Evolutionary conservation across 1,140 invertebrate species (phyloP).

Genomic region (Pseudomyrmex sp.): DNA sequence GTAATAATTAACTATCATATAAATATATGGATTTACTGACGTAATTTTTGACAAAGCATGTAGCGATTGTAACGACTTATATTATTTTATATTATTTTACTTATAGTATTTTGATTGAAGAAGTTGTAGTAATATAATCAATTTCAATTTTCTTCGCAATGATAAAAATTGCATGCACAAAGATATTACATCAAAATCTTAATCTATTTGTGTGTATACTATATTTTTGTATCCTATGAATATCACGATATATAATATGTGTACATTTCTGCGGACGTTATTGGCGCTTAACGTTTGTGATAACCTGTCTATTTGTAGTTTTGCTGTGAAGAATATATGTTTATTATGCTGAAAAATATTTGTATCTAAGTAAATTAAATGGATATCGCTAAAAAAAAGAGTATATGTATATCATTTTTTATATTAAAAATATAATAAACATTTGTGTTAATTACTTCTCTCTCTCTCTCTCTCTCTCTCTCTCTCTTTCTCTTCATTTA

Average conservation of each 20-base stretch:
- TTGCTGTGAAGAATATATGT: conserved; percentile 15
- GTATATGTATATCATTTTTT: conserved; percentile 58
- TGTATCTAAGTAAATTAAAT: conserved; percentile 72
- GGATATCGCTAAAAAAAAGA: conserved; percentile 16
- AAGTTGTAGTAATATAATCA: too few relatives aligned
- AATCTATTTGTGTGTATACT: conserved; percentile 16
- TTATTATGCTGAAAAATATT: conserved; percentile 34
- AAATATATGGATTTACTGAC: conserved; percentile 29
- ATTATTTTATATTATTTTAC: too few relatives aligned
- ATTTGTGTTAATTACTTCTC: conserved; percentile 13
- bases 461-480: conserved; percentile 22
- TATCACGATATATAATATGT: background rate
- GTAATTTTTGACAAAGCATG: background rate
- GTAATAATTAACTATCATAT: background rate
- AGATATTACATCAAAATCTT: too few relatives aligned
- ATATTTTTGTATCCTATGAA: background rate
- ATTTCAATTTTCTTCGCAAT: too few relatives aligned
- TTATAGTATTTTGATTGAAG: too few relatives aligned
- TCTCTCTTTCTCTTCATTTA: background rate
- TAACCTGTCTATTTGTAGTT: conserved; percentile 24
- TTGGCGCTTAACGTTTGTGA: conserved; percentile 32
- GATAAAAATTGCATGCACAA: too few relatives aligned
- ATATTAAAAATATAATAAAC: conserved; percentile 74
- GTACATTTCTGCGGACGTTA: conserved; percentile 22
- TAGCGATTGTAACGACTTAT: too few relatives aligned